phyloP scores from a whole-genome alignment of 1,140 invertebrate species.

The Gonioctena quinquepunctata region DNA sequence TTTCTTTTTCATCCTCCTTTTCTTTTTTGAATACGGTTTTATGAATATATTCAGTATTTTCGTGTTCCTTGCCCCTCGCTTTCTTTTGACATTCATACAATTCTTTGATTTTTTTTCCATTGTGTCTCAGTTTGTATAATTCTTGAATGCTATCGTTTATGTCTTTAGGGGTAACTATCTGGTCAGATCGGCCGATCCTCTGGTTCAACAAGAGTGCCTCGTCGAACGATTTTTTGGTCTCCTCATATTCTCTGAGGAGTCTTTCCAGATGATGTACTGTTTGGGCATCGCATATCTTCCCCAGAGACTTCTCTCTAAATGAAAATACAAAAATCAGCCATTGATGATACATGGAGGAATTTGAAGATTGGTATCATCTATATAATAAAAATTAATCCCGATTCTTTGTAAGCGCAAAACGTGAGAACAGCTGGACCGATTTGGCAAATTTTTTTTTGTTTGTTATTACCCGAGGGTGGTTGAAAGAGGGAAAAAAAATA shows the following conservation, averaged over 20 bases:
- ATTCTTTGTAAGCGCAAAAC: too few species aligned
- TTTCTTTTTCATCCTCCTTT: neutral
- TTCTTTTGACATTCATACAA: slow-evolving; percentile 35
- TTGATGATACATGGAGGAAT: too few species aligned
- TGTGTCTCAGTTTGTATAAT: slow-evolving; percentile 38
- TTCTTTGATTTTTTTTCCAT: slow-evolving; percentile 42
- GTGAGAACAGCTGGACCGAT: too few species aligned
- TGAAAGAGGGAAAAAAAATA: too few species aligned
- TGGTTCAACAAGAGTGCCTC: slow-evolving; percentile 23
- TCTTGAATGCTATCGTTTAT: slow-evolving; percentile 25
- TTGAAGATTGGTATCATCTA: too few species aligned
- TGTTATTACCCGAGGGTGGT: too few species aligned
- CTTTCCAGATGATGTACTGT: slow-evolving; percentile 30
- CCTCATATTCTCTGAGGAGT: slow-evolving; percentile 36
- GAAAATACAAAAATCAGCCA: too few species aligned
- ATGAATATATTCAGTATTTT: slow-evolving; percentile 37
- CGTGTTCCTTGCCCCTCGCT: slow-evolving; percentile 28
- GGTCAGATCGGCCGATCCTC: slow-evolving; percentile 11
- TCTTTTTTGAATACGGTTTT: slow-evolving; percentile 5
- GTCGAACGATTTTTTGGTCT: slow-evolving; percentile 39
- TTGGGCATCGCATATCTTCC: slow-evolving; percentile 21
- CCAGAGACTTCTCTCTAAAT: slow-evolving; percentile 38
- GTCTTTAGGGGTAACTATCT: slow-evolving; percentile 24
- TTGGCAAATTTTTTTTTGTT: too few species aligned
- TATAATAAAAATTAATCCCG: too few species aligned